Conservation (phyloP, 1,140 invertebrate species). For the Pomacea maculata region DNA sequence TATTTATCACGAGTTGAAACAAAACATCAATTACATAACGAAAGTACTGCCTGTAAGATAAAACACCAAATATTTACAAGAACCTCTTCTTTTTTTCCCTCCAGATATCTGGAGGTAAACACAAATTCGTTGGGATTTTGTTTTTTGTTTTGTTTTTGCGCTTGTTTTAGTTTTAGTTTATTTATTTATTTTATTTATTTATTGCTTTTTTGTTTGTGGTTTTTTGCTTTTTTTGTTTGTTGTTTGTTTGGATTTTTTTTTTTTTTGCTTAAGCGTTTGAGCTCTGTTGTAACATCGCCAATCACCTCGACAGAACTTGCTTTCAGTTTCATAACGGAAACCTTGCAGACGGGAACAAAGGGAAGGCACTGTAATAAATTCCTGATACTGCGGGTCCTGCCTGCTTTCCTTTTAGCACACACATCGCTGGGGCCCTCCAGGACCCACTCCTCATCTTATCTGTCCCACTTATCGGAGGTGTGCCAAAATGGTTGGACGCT, state of each 20-base stretch:
- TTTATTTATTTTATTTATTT: too few relatives aligned
- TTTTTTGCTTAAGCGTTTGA: background rate
- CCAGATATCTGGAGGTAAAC: too few relatives aligned
- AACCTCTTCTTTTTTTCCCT: too few relatives aligned
- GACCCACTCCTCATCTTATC: background rate
- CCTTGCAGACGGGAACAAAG: background rate
- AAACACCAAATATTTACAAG: too few relatives aligned
- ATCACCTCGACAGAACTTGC: background rate
- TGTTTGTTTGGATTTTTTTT: background rate
- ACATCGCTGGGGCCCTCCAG: background rate
- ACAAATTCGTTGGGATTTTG: too few relatives aligned
- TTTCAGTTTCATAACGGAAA: background rate
- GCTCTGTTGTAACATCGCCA: background rate
- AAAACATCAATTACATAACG: too few relatives aligned
- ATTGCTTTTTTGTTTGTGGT: too few relatives aligned
- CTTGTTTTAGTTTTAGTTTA: too few relatives aligned
- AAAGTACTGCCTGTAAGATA: too few relatives aligned
- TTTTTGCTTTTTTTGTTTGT: background rate
- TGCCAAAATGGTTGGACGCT: conserved; percentile 14
- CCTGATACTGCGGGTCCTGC: background rate
- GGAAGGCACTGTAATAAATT: conserved; percentile 3
- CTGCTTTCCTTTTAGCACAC: background rate
- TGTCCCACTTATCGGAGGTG: conserved; percentile 12
- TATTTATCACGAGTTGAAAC: too few relatives aligned
- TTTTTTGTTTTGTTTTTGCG: too few relatives aligned